Conservation (phyloP, 2,797 vertebrate genomes). For the Tachyglossus aculeatus region DNA sequence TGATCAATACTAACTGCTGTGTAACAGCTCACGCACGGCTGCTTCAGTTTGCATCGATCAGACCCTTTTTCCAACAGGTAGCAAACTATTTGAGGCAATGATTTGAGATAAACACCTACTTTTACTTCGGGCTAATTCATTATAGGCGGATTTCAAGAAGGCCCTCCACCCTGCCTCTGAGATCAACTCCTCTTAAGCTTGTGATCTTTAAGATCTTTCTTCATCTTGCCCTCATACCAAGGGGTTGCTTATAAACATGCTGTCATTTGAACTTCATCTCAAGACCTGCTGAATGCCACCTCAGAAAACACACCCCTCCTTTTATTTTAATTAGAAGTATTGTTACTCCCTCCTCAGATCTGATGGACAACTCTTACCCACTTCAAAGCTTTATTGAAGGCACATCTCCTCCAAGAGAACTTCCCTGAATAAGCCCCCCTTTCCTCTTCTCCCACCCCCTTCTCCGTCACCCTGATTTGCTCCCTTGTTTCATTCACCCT, state of each 20-base stretch:
- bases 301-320: conserved; percentile 11
- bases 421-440: no score
- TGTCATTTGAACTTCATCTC: not conserved
- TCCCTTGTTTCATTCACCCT: no score
- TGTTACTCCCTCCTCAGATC: no score
- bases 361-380: no score
- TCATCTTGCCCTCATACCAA: not conserved
- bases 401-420: no score
- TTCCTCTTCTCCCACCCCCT: no score
- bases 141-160: conserved; percentile 49
- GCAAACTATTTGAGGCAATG: conserved; percentile 62
- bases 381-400: no score
- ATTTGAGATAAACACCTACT: conserved; percentile 66
- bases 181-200: not conserved
- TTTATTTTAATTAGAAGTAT: conserved; percentile 9
- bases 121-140: conserved; percentile 65
- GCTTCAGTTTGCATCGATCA: conserved; percentile 86
- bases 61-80: conserved; percentile 87
- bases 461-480: no score
- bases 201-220: not conserved
- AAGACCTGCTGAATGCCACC: conserved; percentile 7
- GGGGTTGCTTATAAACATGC: conserved; percentile 8
- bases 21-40: conserved; percentile 82
- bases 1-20: conserved; percentile 91
- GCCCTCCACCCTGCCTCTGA: not conserved